These are phyloP conservation scores for Rachycentron canadum DNA, from an alignment of 2,797 vertebrate species.

Conservation along the genomic window DNA sequence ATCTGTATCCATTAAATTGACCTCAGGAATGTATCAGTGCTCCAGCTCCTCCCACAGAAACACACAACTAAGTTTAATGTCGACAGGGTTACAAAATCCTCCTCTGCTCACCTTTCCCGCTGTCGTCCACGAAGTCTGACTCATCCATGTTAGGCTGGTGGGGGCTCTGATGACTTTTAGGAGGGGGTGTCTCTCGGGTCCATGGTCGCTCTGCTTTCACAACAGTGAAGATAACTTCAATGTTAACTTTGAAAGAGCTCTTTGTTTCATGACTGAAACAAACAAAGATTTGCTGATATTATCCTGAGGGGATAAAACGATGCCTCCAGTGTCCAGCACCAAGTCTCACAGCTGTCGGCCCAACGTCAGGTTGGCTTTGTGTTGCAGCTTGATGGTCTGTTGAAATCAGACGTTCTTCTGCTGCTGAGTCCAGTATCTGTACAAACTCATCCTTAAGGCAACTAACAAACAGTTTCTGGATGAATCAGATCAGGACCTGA, in stretches of 20 bases:
- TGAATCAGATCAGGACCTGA: neutral
- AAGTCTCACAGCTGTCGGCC: conserved; percentile 11
- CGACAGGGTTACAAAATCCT: neutral
- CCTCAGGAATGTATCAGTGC: no score
- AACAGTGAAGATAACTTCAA: conserved; percentile 1
- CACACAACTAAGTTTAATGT: neutral
- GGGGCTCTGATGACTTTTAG: conserved; percentile 24
- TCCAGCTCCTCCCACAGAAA: accelerated
- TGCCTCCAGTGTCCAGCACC: neutral
- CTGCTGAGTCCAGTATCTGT: conserved; percentile 13
- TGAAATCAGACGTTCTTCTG: conserved; percentile 36
- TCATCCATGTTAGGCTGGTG: conserved; percentile 54
- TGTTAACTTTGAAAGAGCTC: neutral
- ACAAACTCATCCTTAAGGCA: conserved; percentile 3
- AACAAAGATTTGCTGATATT: neutral
- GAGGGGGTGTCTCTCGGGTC: neutral
- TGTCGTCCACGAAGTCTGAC: conserved; percentile 21
- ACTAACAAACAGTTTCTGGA: neutral
- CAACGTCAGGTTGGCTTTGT: conserved; percentile 25
- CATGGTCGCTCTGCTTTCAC: conserved; percentile 42
- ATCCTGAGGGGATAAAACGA: conserved; percentile 3
- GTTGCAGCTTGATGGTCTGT: conserved; percentile 58
- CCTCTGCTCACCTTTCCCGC: conserved; percentile 56
- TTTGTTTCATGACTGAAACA: neutral
- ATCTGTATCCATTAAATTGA: no score